phyloP scores from a whole-genome alignment of 92 coral and sea anemone species.

The Siderastrea siderea region DNA sequence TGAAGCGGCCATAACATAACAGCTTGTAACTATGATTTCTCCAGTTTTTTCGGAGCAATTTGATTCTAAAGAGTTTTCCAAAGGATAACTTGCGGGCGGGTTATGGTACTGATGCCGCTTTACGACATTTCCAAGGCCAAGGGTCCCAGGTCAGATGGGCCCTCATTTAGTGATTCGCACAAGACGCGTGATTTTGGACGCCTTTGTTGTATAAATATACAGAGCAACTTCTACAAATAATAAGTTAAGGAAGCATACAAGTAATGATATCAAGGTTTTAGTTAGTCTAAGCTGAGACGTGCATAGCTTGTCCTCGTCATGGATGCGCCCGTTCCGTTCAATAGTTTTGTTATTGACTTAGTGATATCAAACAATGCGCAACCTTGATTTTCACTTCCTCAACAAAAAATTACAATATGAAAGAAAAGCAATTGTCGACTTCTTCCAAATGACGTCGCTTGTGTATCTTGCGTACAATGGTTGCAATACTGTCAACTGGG shows the following conservation, averaged over 20 bases:
- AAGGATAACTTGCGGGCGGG: neutral
- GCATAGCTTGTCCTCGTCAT: neutral
- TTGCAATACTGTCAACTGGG: neutral
- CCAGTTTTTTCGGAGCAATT: too few relatives aligned
- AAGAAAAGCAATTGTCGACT: conserved; percentile 6
- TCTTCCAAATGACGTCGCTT: conserved; percentile 5
- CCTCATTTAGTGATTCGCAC: neutral
- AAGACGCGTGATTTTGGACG: neutral
- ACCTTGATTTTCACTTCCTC: conserved; percentile 37
- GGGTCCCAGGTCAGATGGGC: neutral
- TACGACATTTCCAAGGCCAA: neutral
- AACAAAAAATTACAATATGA: conserved; percentile 29
- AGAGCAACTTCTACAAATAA: neutral
- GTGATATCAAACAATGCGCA: conserved; percentile 1
- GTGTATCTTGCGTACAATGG: neutral
- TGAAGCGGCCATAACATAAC: neutral
- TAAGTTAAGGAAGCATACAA: neutral
- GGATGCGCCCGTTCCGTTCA: conserved; percentile 22
- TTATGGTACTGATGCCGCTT: neutral
- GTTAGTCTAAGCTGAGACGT: neutral
- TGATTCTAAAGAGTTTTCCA: too few relatives aligned
- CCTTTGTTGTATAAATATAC: neutral
- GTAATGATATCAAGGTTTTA: neutral
- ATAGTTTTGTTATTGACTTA: conserved; percentile 35
- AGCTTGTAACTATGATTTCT: too few relatives aligned